Evolutionary conservation across 2,888 invertebrate genomes (phyloP).

Genomic region (Machimus atricapillus): DNA sequence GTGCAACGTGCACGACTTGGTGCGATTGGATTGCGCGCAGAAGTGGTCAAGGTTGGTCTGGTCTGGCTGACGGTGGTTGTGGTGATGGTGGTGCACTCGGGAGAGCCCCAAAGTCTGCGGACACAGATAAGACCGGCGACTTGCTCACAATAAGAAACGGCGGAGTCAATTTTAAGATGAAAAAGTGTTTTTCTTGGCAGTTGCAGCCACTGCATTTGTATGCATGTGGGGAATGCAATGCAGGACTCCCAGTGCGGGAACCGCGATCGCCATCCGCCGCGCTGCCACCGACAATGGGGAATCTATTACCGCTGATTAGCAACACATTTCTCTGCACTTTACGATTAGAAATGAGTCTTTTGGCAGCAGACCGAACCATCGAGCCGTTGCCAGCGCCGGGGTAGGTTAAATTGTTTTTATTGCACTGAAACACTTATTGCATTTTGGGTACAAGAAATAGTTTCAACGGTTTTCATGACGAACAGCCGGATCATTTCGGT

Average conservation of each 20-base stretch:
- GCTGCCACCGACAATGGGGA: not conserved
- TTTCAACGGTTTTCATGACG: not conserved
- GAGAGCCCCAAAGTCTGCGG: not conserved
- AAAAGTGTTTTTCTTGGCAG: not conserved
- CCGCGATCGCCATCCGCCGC: not conserved
- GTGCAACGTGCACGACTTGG: not conserved
- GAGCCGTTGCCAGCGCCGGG: not conserved
- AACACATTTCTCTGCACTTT: not conserved
- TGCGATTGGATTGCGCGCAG: slow-evolving; percentile 24
- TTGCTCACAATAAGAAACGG: not conserved
- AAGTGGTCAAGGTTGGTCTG: slow-evolving; percentile 38
- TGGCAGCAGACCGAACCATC: not conserved
- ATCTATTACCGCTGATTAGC: not conserved
- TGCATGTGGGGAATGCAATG: not conserved
- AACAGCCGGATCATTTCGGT: not conserved
- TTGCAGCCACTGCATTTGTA: not conserved
- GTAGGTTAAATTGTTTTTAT: not conserved
- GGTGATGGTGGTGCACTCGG: not conserved
- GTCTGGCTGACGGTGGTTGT: not conserved
- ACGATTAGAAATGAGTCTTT: not conserved
- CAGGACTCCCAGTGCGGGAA: not conserved
- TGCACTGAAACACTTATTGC: not conserved
- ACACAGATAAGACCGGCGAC: not conserved
- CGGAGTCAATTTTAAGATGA: slow-evolving; percentile 5
- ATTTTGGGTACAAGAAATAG: not conserved